Evolutionary conservation across 1,140 invertebrate genomes (phyloP), one percentile per base, ranked within the genome.

Genomic region (Bombus huntii): DNA sequence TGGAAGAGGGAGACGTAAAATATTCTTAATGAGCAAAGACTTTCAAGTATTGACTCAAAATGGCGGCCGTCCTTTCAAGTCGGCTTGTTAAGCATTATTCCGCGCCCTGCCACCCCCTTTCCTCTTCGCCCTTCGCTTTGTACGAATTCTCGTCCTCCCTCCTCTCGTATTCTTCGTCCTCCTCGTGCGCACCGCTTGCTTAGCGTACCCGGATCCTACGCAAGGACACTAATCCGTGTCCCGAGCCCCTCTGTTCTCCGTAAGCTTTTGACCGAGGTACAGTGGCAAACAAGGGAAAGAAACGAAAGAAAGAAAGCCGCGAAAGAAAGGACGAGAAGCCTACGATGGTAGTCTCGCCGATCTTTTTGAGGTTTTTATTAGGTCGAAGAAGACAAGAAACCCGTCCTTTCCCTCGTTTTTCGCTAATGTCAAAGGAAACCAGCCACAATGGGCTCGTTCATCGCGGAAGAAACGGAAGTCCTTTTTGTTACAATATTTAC

Each of bases 21-120:
- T 94, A 95, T 94, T 94, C 94, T 94, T 94, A 94, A 95, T 94
- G 94, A 94, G 94, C 93, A 93, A 95, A 95, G 94, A 94, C 94
- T 94, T 94, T 94, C 94, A 95, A 94, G 93, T 95, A 95, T 95
- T 94, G 94, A 95, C 93, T 94, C 93, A 94, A 95, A 94, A 94
- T 94, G 94, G 93, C 93, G 93, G 92, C 92, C 92, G 92, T 92
- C 92, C 92, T 94, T 94, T 94, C 93, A 94, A 94, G 94, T 95
- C 93, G 89, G 93, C 94, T 95, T 94, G 93, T 94, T 94, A 95
- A 94, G 92, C 93, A 95, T 94, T 95, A 94, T 93, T 92, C 89
- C 91, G 70, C 77, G 78, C 88, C 91, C 91, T 82, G 79, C 84
- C 47, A 42, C 66, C 81, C 74, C 76, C 75, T 47, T 44, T 28